Evolutionary conservation across 2,113 vertebrate species (phyloP).

Genomic region (rabbit (Oryctolagus cuniculus)): DNA sequence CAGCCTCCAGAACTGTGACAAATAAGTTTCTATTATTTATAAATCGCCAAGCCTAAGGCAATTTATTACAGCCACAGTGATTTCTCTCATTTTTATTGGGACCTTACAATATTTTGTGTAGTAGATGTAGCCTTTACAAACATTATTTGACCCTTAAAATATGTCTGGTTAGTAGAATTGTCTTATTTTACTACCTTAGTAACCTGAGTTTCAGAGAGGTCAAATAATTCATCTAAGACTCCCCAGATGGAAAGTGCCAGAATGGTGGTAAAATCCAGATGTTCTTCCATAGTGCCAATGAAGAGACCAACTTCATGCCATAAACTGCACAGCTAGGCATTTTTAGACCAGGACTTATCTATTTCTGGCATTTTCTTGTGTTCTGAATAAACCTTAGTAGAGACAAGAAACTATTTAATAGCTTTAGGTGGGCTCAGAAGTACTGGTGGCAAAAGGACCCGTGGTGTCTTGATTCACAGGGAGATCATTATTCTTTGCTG

Average conservation of each 20-base stretch:
- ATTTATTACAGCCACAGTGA: not conserved
- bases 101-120: not conserved
- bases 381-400: not conserved
- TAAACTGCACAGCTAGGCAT: accelerated
- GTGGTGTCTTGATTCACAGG: not conserved
- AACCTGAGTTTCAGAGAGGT: not conserved
- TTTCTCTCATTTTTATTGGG: not conserved
- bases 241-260: not conserved
- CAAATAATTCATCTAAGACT: not conserved
- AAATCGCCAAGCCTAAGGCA: not conserved
- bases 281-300: not conserved
- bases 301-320: not conserved
- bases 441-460: not conserved
- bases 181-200: not conserved
- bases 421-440: not conserved
- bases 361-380: not conserved
- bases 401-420: not conserved
- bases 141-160: not conserved
- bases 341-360: not conserved
- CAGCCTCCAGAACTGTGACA: not conserved
- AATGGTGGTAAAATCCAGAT: not conserved
- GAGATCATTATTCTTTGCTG: not conserved
- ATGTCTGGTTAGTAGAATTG: not conserved
- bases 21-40: not conserved
- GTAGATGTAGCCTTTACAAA: not conserved